These are phyloP conservation scores for Monopterus albus DNA, from an alignment of 2,113 vertebrate genomes.

Conservation along the genomic window DNA sequence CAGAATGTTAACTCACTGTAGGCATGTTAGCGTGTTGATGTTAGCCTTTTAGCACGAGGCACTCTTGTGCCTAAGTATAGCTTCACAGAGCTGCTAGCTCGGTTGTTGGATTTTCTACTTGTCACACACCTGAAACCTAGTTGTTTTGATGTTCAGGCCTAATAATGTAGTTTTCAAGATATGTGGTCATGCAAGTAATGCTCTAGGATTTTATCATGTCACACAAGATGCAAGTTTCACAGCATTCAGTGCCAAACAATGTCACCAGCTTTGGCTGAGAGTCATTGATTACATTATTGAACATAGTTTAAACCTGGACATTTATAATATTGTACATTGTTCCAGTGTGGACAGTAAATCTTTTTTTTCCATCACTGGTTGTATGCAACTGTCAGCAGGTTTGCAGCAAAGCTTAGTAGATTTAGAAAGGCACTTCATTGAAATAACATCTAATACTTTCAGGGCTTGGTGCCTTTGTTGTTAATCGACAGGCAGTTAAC, in stretches of 20 bases:
- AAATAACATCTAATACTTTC: constrained; percentile 17
- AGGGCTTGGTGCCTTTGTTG: constrained; percentile 4
- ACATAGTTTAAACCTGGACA: constrained; percentile 21
- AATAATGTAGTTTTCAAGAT: background rate
- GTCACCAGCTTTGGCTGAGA: background rate
- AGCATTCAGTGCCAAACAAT: constrained; percentile 1
- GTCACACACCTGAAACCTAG: background rate
- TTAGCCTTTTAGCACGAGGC: too few species aligned
- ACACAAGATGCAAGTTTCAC: background rate
- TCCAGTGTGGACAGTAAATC: background rate
- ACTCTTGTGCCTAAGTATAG: too few species aligned
- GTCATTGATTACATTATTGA: constrained; percentile 17
- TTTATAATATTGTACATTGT: constrained; percentile 8
- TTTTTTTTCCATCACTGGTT: background rate
- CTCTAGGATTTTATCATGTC: background rate
- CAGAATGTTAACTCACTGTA: too few species aligned
- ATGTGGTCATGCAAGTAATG: background rate
- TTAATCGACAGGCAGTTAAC: constrained; percentile 6
- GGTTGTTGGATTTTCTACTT: background rate
- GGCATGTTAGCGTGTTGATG: too few species aligned
- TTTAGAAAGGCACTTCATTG: background rate
- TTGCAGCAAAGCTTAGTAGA: constrained; percentile 15
- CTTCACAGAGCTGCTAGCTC: background rate
- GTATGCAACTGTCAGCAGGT: constrained; percentile 2
- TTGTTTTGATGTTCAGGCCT: background rate